Evolutionary conservation across 2,888 invertebrate species (phyloP).

Genomic region (Epinotia brunnichana): DNA sequence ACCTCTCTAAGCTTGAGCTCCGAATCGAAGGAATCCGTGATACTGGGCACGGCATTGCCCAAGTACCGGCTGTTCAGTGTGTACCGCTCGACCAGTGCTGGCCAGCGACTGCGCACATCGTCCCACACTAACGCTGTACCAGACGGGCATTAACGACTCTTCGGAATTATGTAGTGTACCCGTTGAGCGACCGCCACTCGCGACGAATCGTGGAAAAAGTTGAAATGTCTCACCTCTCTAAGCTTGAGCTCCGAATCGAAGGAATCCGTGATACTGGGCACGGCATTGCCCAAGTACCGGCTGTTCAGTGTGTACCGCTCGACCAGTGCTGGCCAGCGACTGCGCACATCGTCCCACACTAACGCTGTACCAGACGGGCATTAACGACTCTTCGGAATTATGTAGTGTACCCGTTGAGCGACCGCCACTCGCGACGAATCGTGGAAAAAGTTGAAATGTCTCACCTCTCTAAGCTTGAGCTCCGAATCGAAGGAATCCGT

Average conservation of each 20-base stretch:
- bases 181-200: too few species aligned
- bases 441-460: too few species aligned
- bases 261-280: slow-evolving; percentile 87
- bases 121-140: slow-evolving; percentile 92
- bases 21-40: slow-evolving; percentile 88
- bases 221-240: slow-evolving; percentile 86
- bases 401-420: too few species aligned
- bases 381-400: too few species aligned
- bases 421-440: too few species aligned
- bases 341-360: slow-evolving; percentile 94
- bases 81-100: slow-evolving; percentile 90
- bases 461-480: too few species aligned
- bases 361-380: too few species aligned
- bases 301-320: slow-evolving; percentile 92
- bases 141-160: slow-evolving; percentile 76
- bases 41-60: slow-evolving; percentile 88
- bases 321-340: slow-evolving; percentile 90
- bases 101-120: slow-evolving; percentile 90
- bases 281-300: slow-evolving; percentile 89
- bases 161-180: too few species aligned
- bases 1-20: slow-evolving; percentile 89
- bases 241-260: slow-evolving; percentile 88
- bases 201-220: too few species aligned
- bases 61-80: slow-evolving; percentile 92
- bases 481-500: slow-evolving; percentile 87